Evolutionary conservation across 2,797 vertebrate genomes (phyloP).

Genomic region (Megalops cyprinoides): DNA sequence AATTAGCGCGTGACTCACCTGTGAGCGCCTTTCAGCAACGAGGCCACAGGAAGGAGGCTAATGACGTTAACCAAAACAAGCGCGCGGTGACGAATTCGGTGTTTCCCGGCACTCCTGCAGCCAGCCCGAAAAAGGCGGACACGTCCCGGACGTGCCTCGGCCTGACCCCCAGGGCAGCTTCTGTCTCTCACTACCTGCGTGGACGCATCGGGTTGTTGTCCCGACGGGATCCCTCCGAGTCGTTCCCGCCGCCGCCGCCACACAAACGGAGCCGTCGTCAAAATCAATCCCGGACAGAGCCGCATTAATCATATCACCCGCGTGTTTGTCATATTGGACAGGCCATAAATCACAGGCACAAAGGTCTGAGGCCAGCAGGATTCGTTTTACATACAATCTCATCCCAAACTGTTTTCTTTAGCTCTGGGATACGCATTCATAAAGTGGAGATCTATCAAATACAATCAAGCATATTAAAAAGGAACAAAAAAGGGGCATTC

Average conservation of each 20-base stretch:
- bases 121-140: neutral
- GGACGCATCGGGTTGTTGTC: neutral
- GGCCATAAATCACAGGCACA: slow-evolving; percentile 37
- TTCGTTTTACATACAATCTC: slow-evolving; percentile 34
- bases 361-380: slow-evolving; percentile 13
- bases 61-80: neutral
- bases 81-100: neutral
- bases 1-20: slow-evolving; percentile 28
- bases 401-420: slow-evolving; percentile 24
- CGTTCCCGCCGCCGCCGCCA: too few relatives aligned
- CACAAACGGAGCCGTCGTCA: slow-evolving; percentile 29
- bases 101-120: neutral
- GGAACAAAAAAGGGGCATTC: neutral
- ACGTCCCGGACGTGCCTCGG: neutral
- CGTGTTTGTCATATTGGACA: slow-evolving; percentile 8
- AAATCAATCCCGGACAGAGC: neutral
- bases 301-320: slow-evolving; percentile 35
- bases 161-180: neutral
- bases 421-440: slow-evolving; percentile 17
- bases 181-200: neutral
- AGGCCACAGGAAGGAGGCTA: slow-evolving; percentile 8
- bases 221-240: neutral
- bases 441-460: slow-evolving; percentile 36
- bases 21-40: neutral
- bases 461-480: neutral